Conservation (phyloP, 2,113 vertebrate genomes). For the Scortum barcoo region DNA sequence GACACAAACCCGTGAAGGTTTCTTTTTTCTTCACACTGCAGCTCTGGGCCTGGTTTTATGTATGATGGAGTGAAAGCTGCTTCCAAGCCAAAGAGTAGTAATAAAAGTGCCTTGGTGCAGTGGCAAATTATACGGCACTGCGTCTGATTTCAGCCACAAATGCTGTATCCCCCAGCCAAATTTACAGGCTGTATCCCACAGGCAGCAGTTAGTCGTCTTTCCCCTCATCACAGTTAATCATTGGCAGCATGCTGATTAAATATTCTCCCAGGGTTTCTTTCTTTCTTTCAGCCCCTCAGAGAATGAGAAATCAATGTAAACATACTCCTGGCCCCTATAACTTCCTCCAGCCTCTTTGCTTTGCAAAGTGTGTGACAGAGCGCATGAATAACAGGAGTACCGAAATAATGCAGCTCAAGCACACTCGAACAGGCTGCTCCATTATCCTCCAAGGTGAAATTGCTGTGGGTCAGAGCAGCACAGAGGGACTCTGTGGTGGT, state of each 20-base stretch:
- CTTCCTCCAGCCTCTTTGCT: constrained; percentile 19
- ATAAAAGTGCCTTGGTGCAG: constrained; percentile 26
- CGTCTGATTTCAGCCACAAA: constrained; percentile 14
- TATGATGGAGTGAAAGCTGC: constrained; percentile 28
- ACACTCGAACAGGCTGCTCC: constrained; percentile 7
- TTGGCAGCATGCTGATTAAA: constrained; percentile 43
- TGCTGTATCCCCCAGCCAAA: too few relatives aligned
- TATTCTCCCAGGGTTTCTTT: constrained; percentile 17
- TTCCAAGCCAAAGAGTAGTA: constrained; percentile 19
- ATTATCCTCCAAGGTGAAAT: constrained; percentile 55
- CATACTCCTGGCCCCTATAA: constrained; percentile 13
- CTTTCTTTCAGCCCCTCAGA: background rate
- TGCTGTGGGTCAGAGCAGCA: constrained; percentile 20
- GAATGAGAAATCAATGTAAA: constrained; percentile 15
- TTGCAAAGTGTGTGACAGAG: constrained; percentile 10
- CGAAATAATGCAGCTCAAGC: constrained; percentile 48
- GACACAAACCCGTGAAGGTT: background rate
- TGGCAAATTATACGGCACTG: constrained; percentile 30
- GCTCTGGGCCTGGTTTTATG: constrained; percentile 19
- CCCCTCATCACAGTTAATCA: constrained; percentile 50
- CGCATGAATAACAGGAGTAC: constrained; percentile 27
- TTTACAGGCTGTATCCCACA: constrained; percentile 19
- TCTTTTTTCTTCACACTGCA: background rate
- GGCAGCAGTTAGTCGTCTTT: constrained; percentile 21
- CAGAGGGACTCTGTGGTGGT: constrained; percentile 46